Evolutionary conservation across 2,113 vertebrate genomes (phyloP).

Genomic region (Nothoprocta perdicaria): DNA sequence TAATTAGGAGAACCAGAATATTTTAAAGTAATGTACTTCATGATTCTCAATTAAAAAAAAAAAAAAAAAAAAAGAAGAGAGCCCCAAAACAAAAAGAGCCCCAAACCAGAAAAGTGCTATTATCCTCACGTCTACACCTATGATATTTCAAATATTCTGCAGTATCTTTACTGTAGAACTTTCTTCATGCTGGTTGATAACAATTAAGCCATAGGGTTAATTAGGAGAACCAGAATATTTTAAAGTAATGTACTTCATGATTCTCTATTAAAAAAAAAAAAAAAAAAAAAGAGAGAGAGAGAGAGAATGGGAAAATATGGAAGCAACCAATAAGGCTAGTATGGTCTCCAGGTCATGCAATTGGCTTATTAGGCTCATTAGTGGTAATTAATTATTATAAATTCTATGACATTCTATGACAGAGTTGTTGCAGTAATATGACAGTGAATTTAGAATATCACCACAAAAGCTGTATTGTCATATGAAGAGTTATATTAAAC

Average conservation of each 20-base stretch:
- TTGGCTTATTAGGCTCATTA: not conserved
- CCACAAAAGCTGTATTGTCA: not conserved
- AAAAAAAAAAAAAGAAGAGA: not conserved
- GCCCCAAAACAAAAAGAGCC: constrained; percentile 12
- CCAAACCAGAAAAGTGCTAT: constrained; percentile 71
- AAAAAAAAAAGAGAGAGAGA: not conserved
- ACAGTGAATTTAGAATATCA: not conserved
- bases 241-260: not conserved
- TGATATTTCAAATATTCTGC: not conserved
- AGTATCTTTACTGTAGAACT: constrained; percentile 40
- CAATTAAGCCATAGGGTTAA: not conserved
- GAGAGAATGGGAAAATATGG: not conserved
- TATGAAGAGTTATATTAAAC: not conserved
- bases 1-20: not conserved
- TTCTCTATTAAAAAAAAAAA: not conserved
- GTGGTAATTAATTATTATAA: not conserved
- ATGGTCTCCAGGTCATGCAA: not conserved
- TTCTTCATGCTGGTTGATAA: not conserved
- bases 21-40: not conserved
- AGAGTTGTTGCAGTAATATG: not conserved
- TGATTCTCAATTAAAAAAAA: not conserved
- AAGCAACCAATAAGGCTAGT: not conserved
- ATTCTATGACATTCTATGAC: not conserved
- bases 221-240: not conserved
- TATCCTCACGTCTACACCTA: constrained; percentile 61